Base-by-base conservation (phyloP, 2,888 invertebrate genomes). In the Cephonodes hylas region DNA sequence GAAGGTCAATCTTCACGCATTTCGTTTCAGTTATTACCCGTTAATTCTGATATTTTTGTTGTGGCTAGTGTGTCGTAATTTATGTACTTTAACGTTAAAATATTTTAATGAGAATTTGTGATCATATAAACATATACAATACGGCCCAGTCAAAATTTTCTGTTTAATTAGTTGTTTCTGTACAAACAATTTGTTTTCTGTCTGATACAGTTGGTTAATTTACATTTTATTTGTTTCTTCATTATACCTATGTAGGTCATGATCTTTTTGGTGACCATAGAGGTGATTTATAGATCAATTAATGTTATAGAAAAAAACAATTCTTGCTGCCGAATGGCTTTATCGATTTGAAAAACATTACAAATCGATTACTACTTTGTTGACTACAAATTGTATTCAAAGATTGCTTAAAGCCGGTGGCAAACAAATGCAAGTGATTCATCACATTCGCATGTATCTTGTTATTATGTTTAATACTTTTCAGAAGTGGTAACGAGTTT, bases 1-100 rank as follows among this genome's bases (percentile, higher is more conserved):
- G 31, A 53, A 53, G 53, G 53, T 53, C 31, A 31, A 53, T 53
- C 27, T 53, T 53, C 53, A 53, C 18, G 53, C 31, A 18, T 53
- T 53, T 53, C 18, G 53, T 27, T 53, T 53, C 18, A 31, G 53
- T 31, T 31, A 53, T 53, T 31, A 53, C 15, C 10, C 10, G 4
- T 31, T 53, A 27, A 13, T 53, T 53, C 53, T 53, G 53, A 53
- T 31, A 31, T n/a, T n/a, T n/a, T n/a, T 53, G 53, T 13, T 45
- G 22, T 31, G n/a, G 8, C 13, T 22, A 23, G 7, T 18, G 48
- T 53, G 7, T 27, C 2, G 7, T 15, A 53, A 7, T 27, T 18
- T 18, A 53, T 27, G 18, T 27, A 20, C 10, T 53, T 31, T 18
- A 31, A 38, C n/a, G 0, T 18, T 27, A 31, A 31, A 53, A 20